phyloP scores from a whole-genome alignment of 2,888 invertebrate genomes.

The Cryptus armator region DNA sequence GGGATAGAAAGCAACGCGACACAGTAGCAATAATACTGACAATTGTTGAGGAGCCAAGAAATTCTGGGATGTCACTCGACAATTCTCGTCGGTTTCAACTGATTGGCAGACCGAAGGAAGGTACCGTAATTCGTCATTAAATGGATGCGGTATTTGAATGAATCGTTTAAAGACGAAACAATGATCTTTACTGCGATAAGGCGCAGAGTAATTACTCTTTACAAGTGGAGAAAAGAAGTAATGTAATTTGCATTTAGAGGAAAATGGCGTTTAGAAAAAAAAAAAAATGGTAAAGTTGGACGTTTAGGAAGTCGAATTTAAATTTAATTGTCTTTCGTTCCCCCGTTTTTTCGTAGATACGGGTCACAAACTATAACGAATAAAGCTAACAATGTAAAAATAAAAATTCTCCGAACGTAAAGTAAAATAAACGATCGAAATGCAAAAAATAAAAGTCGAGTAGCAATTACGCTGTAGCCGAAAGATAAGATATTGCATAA shows the following conservation, averaged over 20 bases:
- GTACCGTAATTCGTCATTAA: neutral
- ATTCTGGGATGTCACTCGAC: conserved; percentile 1
- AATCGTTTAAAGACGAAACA: too few species aligned
- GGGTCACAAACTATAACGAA: neutral
- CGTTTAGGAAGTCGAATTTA: too few species aligned
- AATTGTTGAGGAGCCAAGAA: neutral
- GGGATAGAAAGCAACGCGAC: conserved; percentile 31
- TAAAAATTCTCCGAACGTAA: neutral
- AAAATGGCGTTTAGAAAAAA: too few species aligned
- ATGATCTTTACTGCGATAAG: too few species aligned
- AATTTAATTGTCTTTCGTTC: too few species aligned
- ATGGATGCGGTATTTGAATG: neutral
- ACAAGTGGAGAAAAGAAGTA: too few species aligned
- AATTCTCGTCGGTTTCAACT: neutral
- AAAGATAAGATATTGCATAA: neutral
- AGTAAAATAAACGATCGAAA: neutral
- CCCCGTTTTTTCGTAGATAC: too few species aligned
- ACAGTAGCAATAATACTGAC: conserved; percentile 26
- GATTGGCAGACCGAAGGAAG: conserved; percentile 5
- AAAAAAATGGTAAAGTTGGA: too few species aligned
- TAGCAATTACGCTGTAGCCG: neutral
- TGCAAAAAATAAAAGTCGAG: neutral
- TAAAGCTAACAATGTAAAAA: neutral
- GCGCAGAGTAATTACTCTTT: too few species aligned
- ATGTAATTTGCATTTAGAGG: too few species aligned